These are phyloP conservation scores for Pachliopta kotzebuea DNA, from an alignment of 2,888 invertebrate genomes.

Conservation along the genomic window DNA sequence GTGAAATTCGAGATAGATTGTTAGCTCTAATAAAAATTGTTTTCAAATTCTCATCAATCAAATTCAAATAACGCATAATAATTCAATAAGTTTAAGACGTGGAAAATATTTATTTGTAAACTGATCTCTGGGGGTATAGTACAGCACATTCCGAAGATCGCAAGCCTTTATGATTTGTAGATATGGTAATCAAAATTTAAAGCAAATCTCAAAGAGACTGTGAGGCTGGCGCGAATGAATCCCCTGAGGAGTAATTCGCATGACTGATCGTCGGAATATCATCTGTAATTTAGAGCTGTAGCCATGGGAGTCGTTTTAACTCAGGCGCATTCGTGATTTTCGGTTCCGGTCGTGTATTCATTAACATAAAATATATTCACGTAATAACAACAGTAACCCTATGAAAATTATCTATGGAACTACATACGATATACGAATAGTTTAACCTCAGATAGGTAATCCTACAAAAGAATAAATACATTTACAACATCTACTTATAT, in stretches of 20 bases:
- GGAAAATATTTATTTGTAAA: no score
- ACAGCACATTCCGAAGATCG: constrained; percentile 10
- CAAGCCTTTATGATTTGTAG: constrained; percentile 11
- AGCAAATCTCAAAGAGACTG: constrained; percentile 27
- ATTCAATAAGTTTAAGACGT: no score
- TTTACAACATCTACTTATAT: no score
- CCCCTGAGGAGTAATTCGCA: constrained; percentile 55
- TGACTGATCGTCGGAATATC: constrained; percentile 47
- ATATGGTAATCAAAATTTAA: constrained; percentile 30
- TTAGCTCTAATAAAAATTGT: no score
- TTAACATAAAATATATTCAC: constrained; percentile 27
- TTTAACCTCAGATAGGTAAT: no score
- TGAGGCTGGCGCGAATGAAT: constrained; percentile 34
- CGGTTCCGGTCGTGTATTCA: constrained; percentile 17
- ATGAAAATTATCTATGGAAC: no score
- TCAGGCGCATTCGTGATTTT: constrained; percentile 25
- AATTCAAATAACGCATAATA: no score
- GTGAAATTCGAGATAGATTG: no score
- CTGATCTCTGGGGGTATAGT: not conserved
- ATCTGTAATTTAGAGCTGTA: constrained; percentile 27
- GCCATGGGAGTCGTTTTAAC: constrained; percentile 29
- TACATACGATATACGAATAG: no score
- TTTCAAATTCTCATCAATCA: no score
- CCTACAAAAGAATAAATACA: no score
- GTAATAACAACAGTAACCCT: not conserved